Conservation (phyloP, 2,888 invertebrate species). For the Lapara coniferarum region DNA sequence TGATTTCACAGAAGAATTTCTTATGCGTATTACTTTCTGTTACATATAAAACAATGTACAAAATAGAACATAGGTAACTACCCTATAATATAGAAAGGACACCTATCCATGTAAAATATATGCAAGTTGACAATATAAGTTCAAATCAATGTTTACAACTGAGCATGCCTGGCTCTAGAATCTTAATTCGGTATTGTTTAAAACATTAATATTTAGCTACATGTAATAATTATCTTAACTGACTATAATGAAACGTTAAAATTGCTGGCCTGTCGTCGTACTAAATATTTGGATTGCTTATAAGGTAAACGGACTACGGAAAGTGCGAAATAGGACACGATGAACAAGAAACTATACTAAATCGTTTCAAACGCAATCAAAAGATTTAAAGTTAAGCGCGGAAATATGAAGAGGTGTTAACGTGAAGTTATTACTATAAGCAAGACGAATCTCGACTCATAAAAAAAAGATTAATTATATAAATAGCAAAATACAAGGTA, state of each 20-base stretch:
- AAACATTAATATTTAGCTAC: constrained; percentile 44
- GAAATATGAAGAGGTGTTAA: background rate
- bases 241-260: constrained; percentile 48
- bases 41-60: no score
- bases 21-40: no score
- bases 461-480: background rate
- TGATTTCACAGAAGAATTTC: no score
- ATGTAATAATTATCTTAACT: constrained; percentile 27
- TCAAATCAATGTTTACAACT: constrained; percentile 17
- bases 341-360: background rate
- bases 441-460: no score
- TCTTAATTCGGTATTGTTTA: constrained; percentile 53
- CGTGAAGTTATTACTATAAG: background rate
- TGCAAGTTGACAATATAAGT: background rate
- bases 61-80: no score
- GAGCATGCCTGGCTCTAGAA: background rate
- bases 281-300: constrained; percentile 45
- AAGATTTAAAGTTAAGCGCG: background rate
- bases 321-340: background rate
- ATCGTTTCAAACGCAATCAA: background rate
- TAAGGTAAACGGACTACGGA: constrained; percentile 26
- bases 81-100: no score
- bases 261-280: constrained; percentile 57
- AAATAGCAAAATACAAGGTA: background rate
- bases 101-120: no score